phyloP scores from a whole-genome alignment of 2,888 invertebrate species.

The Agrenia bidenticulata region DNA sequence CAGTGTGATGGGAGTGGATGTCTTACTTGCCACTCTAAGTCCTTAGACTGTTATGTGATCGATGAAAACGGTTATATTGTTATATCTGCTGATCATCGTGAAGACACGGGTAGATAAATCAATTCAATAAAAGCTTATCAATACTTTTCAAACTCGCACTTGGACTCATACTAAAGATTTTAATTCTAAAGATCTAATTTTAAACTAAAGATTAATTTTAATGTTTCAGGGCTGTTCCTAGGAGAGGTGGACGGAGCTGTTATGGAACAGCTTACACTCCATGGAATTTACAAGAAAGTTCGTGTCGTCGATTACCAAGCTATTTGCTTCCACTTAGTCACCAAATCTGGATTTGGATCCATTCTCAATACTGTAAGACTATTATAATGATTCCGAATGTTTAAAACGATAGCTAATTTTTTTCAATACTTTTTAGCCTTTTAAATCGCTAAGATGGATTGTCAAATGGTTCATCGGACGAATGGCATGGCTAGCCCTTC shows the following conservation, averaged over 20 bases:
- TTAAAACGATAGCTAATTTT: slow-evolving; percentile 10
- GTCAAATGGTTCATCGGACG: slow-evolving; percentile 52
- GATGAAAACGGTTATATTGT: slow-evolving; percentile 95
- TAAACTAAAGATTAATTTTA: background rate
- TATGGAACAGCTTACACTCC: slow-evolving; percentile 78
- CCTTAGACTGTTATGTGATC: slow-evolving; percentile 86
- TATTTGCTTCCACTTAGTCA: slow-evolving; percentile 69
- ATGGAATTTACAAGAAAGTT: slow-evolving; percentile 83
- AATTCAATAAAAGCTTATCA: background rate
- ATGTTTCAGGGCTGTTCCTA: slow-evolving; percentile 69
- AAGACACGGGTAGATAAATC: slow-evolving; percentile 68
- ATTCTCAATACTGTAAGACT: slow-evolving; percentile 41
- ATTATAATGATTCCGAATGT: slow-evolving; percentile 6
- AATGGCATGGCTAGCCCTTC: slow-evolving; percentile 48
- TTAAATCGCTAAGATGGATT: slow-evolving; percentile 51
- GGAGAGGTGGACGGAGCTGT: slow-evolving; percentile 92
- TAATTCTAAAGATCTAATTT: background rate
- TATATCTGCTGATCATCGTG: slow-evolving; percentile 74
- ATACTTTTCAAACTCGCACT: background rate
- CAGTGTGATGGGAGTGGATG: slow-evolving; percentile 46
- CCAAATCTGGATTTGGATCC: slow-evolving; percentile 46
- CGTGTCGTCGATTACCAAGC: slow-evolving; percentile 88
- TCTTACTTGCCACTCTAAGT: slow-evolving; percentile 78
- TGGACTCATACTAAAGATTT: slow-evolving; percentile 57
- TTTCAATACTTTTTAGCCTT: slow-evolving; percentile 42